Base-by-base conservation (phyloP, 2,888 invertebrate genomes). In the Drosophila demipolita region DNA sequence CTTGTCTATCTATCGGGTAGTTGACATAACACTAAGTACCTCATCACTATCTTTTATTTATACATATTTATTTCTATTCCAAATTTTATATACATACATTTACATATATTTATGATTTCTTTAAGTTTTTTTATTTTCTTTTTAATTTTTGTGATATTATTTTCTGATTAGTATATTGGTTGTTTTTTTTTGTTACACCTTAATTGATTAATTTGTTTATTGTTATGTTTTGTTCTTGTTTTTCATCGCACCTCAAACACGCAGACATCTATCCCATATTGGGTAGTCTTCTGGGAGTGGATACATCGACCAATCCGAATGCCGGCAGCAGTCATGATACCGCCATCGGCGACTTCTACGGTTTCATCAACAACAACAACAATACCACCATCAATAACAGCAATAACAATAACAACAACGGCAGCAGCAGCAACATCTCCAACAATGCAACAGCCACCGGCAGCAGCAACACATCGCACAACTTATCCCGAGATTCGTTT, bases 201-300 rank as follows among this genome's bases (percentile, higher is more conserved):
- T 40, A 33, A 67, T 66, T 48, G n/a, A 62, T 78, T 75, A 71
- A 71, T 71, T 78, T 71, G 57, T 78, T 74, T 73, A 81, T 74
- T 81, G 62, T 70, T 74, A 61, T 65, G 60, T 71, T 68, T 69
- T 74, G 68, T 79, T 74, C 59, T 74, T 75, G 57, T 82, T 63
- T 72, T 66, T 61, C 74, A 79, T 75, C 67, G 73, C 62, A 52
- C 57, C 29, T 49, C 23, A 12, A 54, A 59, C 45, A 59, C 45
- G 75, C 82, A 93, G 92, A 93, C 82, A 93, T 93, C 72, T 93
- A 93, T 82, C 92, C 92, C 73, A 93, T 93, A 67, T 82, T 93
- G 86, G 92, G 93, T 71, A 93, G 92, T 78, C 82, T 93, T 23
- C 76, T 93, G 84, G 93, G 93, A 70, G 92, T 93, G 78, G 93